Evolutionary conservation across 2,113 vertebrate genomes (phyloP), one percentile per base, ranked within the genome.

Genomic region (Phaetusa simplex): DNA sequence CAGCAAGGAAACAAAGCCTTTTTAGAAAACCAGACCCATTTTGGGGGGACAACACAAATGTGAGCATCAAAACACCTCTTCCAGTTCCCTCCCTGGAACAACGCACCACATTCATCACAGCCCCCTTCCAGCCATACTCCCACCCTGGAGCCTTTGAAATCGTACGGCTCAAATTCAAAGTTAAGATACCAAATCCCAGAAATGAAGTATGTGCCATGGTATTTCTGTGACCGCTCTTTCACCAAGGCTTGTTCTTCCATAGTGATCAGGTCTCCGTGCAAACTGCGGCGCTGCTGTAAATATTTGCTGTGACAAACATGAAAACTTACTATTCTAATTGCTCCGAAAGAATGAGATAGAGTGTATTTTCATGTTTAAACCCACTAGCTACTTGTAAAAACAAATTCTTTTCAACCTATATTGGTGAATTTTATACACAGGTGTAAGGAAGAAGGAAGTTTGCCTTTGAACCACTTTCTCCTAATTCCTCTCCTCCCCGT

Each of bases 61-160:
- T 14, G 29, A 82, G 42, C 15, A 72, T 32, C 23, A 56, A 90
- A 90, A 90, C 0, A 5, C 20, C 20, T 65, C 32, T 2, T 5
- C 14, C 26, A 26, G 15, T 55, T 89, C 47, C 24, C 42, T 40
- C 0, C 0, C 43, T 3, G 3, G 30, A 14, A 38, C 20, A 62
- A 82, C 21, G 24, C 61, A 84, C 19, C 2, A 5, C 24, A 11
- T 6, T 50, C 34, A 67, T 17, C n/a, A 34, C 16, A 56, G 62
- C 5, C n/a, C 26, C 12, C 27, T 72, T 69, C 49, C 58, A 82
- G 73, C 14, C 26, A 64, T 27, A 29, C n/a, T 52, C 58, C 53
- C 30, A 40, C 32, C 20, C 20, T 6, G 21, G 24, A 84, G 8
- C 29, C 42, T 61, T 4, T 29, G 50, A 93, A 84, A 91, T 58